Conservation (phyloP, 2,113 vertebrate genomes). For the Alces alces region DNA sequence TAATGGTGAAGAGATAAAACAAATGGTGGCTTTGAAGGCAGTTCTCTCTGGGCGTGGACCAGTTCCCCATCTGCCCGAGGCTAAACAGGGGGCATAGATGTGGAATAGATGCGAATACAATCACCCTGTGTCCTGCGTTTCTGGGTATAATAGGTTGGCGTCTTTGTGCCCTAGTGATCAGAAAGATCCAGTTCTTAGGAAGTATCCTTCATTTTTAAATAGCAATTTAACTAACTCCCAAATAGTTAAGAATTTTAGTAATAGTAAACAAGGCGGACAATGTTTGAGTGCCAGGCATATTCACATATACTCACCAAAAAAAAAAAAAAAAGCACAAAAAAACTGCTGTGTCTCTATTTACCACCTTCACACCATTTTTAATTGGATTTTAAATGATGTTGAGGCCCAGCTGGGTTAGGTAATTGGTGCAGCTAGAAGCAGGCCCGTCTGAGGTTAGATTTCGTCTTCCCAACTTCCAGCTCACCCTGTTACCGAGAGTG, state of each 20-base stretch:
- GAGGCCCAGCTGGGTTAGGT: neutral
- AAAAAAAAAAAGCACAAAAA: neutral
- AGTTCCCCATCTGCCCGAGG: neutral
- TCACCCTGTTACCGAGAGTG: neutral
- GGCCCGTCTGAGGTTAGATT: too few species aligned
- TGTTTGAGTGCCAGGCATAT: neutral
- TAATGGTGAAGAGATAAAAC: neutral
- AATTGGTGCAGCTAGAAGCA: neutral
- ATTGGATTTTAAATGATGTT: neutral
- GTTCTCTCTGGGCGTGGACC: neutral
- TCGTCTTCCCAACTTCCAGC: neutral
- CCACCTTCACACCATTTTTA: neutral
- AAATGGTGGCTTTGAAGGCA: neutral
- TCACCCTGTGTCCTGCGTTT: neutral
- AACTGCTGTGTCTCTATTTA: neutral
- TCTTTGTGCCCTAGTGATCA: too few species aligned
- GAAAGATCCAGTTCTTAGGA: neutral
- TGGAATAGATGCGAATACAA: rapidly evolving
- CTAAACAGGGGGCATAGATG: too few species aligned
- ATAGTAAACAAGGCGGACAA: neutral
- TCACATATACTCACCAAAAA: neutral
- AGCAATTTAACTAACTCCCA: neutral
- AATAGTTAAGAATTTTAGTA: neutral
- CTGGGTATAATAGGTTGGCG: neutral
- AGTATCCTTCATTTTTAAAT: neutral